phyloP scores from a whole-genome alignment of 2,888 invertebrate genomes.

The Cerastis leucographa region DNA sequence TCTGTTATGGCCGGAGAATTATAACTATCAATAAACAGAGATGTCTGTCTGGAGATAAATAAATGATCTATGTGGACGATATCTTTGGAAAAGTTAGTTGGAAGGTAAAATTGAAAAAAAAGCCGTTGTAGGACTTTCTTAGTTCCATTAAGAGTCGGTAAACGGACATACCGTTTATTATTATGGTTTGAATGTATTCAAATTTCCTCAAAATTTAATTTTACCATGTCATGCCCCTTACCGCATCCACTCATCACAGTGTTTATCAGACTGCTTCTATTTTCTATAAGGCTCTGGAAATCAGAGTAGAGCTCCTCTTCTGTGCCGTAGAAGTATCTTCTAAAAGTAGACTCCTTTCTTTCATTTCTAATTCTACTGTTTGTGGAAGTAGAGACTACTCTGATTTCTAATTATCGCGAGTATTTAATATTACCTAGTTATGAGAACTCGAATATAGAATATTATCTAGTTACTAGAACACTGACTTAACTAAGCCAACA shows the following conservation, averaged over 20 bases:
- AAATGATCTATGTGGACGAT: slow-evolving; percentile 45
- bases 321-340: background rate
- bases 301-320: background rate
- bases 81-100: slow-evolving; percentile 26
- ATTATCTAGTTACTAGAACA: slow-evolving; percentile 5
- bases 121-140: background rate
- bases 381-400: background rate
- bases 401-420: background rate
- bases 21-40: slow-evolving; percentile 50
- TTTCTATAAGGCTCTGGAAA: background rate
- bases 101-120: slow-evolving; percentile 21
- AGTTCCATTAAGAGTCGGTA: background rate
- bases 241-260: background rate
- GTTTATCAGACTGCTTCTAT: background rate
- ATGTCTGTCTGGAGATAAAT: slow-evolving; percentile 45
- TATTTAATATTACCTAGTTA: background rate
- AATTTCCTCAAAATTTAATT: background rate
- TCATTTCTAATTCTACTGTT: background rate
- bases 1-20: slow-evolving; percentile 42
- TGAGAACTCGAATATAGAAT: background rate
- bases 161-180: background rate
- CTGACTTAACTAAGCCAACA: slow-evolving; percentile 13
- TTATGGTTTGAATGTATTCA: background rate
- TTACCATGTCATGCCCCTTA: background rate
- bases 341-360: background rate